These are phyloP conservation scores for Tylochromis polylepis DNA, from an alignment of 2,113 vertebrate species.

Conservation along the genomic window DNA sequence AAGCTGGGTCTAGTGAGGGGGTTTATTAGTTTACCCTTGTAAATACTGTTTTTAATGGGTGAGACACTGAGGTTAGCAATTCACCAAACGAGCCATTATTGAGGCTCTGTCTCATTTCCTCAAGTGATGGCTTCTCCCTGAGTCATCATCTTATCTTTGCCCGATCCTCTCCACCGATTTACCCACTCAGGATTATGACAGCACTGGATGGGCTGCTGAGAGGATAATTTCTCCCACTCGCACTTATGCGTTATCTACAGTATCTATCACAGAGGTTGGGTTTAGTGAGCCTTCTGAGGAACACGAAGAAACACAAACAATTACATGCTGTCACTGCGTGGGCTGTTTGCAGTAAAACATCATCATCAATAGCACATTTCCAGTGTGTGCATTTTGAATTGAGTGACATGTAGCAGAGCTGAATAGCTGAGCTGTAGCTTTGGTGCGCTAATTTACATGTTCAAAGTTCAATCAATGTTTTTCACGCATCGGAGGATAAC, in stretches of 20 bases:
- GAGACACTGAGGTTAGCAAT: background rate
- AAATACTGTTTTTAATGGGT: constrained; percentile 15
- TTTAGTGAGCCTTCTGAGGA: background rate
- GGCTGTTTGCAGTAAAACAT: background rate
- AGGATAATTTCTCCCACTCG: constrained; percentile 34
- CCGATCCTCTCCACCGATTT: constrained; percentile 16
- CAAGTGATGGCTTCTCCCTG: constrained; percentile 23
- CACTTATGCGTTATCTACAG: constrained; percentile 15
- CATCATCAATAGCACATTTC: background rate
- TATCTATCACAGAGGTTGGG: background rate
- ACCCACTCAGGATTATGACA: constrained; percentile 55
- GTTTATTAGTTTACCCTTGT: constrained; percentile 3
- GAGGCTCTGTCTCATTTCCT: constrained; percentile 34
- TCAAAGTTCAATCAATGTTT: background rate
- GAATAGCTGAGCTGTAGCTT: background rate
- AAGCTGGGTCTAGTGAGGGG: background rate
- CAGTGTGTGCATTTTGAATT: background rate
- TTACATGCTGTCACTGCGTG: background rate
- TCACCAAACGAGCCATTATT: constrained; percentile 14
- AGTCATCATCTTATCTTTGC: constrained; percentile 45
- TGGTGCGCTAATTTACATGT: background rate
- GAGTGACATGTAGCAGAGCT: background rate
- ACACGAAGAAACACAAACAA: background rate
- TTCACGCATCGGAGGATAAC: background rate
- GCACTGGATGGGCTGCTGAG: constrained; percentile 29